These are phyloP conservation scores for Galeopterus variegatus DNA, from an alignment of 2,113 vertebrate species.

Conservation along the genomic window DNA sequence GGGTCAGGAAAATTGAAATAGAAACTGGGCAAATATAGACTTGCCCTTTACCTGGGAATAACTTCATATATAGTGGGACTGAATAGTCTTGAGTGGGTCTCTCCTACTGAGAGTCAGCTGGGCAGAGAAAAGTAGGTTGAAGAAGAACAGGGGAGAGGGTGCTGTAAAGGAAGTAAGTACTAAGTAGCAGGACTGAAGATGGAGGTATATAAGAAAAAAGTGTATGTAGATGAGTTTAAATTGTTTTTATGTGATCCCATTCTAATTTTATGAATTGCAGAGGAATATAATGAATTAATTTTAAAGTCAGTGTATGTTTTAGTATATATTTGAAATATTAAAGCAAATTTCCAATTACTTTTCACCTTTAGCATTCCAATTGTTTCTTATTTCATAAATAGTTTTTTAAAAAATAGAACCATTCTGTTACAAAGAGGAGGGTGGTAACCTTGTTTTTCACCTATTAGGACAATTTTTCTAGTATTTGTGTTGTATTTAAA, in stretches of 20 bases:
- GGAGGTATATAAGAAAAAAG: neutral
- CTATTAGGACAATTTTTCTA: constrained; percentile 14
- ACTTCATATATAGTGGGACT: neutral
- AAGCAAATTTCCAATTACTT: constrained; percentile 19
- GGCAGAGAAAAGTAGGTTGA: neutral
- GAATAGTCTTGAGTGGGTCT: neutral
- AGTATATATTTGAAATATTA: neutral
- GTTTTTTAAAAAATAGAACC: neutral
- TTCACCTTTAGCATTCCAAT: constrained; percentile 34
- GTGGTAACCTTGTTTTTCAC: neutral
- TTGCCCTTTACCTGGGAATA: neutral
- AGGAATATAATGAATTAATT: constrained; percentile 40
- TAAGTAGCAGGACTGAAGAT: neutral
- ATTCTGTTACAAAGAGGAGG: neutral
- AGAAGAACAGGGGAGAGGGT: neutral
- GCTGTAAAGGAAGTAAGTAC: too few relatives aligned
- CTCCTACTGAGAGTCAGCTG: neutral
- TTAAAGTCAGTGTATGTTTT: neutral
- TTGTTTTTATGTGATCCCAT: neutral
- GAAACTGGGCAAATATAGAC: constrained; percentile 2
- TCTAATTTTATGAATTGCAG: constrained; percentile 33
- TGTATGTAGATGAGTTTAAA: neutral
- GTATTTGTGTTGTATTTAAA: constrained; percentile 37
- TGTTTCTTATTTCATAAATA: constrained; percentile 44
- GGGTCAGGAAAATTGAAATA: constrained; percentile 32